Percentiles rank a stretch among this genome's conserved stretches.
Conservation (phyloP, 2,888 invertebrate genomes). For the Phasia obesa region DNA sequence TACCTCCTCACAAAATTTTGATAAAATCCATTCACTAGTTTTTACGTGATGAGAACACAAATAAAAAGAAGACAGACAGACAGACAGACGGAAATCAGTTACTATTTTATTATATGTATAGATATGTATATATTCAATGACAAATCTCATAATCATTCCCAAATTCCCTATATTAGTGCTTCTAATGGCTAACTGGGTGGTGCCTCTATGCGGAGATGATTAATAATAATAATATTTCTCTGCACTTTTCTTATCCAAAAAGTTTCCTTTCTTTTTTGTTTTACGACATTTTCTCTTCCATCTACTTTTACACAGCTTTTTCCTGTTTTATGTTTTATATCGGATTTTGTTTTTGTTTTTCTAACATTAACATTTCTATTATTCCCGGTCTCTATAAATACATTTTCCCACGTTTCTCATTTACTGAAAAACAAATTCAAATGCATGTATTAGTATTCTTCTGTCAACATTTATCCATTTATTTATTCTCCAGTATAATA, state of each 20-base stretch:
- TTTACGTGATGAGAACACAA: too few species aligned
- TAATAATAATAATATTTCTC: not conserved
- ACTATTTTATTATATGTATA: too few species aligned
- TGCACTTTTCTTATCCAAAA: not conserved
- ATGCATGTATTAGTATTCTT: not conserved
- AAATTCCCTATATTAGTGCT: not conserved
- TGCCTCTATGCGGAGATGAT: too few species aligned
- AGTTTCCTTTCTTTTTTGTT: constrained; percentile 9
- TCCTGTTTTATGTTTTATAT: too few species aligned
- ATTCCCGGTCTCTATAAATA: constrained; percentile 10
- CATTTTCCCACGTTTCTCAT: constrained; percentile 54
- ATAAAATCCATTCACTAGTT: too few species aligned
- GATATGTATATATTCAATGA: too few species aligned
- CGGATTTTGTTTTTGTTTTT: not conserved
- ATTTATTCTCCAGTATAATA: too few species aligned
- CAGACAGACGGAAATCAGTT: too few species aligned
- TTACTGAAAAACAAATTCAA: constrained; percentile 10
- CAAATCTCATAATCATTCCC: not conserved
- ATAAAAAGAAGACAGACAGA: too few species aligned
- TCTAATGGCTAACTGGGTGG: not conserved
- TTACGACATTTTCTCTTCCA: not conserved
- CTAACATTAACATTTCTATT: not conserved
- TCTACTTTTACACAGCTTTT: not conserved
- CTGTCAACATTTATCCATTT: too few species aligned
- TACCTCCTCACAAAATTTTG: too few species aligned